Percentiles rank a stretch among this genome's conserved stretches.
Conservation (phyloP, 2,888 invertebrate species). For the Himalopsyche kuldschensis region DNA sequence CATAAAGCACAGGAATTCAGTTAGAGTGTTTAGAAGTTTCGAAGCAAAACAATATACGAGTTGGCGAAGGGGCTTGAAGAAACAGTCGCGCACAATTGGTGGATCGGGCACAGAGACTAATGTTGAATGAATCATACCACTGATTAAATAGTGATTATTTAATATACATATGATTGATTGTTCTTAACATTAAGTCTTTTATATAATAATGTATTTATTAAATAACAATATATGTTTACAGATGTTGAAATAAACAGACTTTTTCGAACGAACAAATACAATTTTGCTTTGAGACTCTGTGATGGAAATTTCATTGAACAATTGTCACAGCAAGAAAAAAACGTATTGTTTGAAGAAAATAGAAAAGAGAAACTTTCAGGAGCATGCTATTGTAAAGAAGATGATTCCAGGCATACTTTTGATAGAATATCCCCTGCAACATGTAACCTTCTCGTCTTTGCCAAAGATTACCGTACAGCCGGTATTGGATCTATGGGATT, state of each 20-base stretch:
- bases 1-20: no score
- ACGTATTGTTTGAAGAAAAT: slow-evolving; percentile 16
- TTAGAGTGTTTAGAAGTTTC: no score
- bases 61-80: no score
- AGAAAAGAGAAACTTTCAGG: neutral
- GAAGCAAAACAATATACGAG: no score
- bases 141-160: neutral
- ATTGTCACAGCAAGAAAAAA: slow-evolving; percentile 5
- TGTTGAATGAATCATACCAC: no score
- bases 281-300: neutral
- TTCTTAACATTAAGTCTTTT: no score
- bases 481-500: slow-evolving; percentile 22
- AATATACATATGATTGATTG: no score
- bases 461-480: slow-evolving; percentile 14
- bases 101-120: no score
- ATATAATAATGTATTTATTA: no score
- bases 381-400: neutral
- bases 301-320: neutral
- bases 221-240: no score
- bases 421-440: slow-evolving; percentile 10
- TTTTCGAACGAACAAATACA: slow-evolving; percentile 14
- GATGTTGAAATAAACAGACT: slow-evolving; percentile 30
- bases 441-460: slow-evolving; percentile 6
- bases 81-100: no score
- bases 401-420: neutral